These are phyloP conservation scores for Synergus umbraculus DNA, from an alignment of 2,888 invertebrate species.

Conservation along the genomic window DNA sequence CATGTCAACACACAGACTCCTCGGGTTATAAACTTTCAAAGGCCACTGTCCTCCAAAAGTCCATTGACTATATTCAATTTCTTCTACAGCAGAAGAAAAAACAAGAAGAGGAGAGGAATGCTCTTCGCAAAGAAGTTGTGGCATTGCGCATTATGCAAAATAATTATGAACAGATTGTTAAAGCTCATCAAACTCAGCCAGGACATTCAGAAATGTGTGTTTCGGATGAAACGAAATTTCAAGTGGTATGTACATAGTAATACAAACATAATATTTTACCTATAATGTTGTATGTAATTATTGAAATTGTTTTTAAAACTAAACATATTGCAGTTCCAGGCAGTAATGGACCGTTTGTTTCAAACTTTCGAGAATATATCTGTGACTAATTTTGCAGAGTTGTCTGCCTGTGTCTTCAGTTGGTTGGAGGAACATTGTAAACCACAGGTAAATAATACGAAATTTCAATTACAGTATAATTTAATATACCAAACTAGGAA, in stretches of 20 bases:
- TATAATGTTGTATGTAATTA: background rate
- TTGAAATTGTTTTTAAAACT: conserved; percentile 21
- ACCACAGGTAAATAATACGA: conserved; percentile 82
- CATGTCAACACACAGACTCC: conserved; percentile 94
- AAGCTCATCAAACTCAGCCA: conserved; percentile 95
- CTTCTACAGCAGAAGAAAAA: conserved; percentile 94
- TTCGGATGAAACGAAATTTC: conserved; percentile 96
- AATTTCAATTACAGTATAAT: conserved; percentile 22
- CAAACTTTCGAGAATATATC: conserved; percentile 93
- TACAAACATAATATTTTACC: conserved; percentile 27
- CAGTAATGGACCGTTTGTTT: conserved; percentile 96
- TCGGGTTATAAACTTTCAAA: conserved; percentile 97
- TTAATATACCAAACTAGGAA: conserved; percentile 8
- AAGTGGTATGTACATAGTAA: conserved; percentile 86
- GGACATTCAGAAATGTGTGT: conserved; percentile 92
- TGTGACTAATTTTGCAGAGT: conserved; percentile 93
- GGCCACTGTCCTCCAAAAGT: conserved; percentile 96
- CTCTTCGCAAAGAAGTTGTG: conserved; percentile 93
- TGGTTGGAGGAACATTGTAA: conserved; percentile 99
- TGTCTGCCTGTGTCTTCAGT: conserved; percentile 96
- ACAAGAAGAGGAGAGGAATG: conserved; percentile 96
- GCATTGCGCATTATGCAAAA: conserved; percentile 93
- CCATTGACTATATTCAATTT: conserved; percentile 95
- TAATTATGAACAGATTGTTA: conserved; percentile 97
- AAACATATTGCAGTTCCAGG: conserved; percentile 87